Base-by-base conservation (phyloP, 2,888 invertebrate genomes). In the Germaria angustata region DNA sequence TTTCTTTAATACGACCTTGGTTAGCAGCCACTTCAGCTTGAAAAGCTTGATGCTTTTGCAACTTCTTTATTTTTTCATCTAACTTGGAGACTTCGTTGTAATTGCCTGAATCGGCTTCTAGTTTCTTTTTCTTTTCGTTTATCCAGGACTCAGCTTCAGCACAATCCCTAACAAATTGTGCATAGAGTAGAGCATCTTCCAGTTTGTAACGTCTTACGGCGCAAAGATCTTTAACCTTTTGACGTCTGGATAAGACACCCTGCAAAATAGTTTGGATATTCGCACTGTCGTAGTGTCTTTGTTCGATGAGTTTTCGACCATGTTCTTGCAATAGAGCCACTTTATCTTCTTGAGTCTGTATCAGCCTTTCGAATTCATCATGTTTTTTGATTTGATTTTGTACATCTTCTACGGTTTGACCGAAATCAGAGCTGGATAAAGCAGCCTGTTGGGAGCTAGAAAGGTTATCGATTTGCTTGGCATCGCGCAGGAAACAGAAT, bases 11-110 rank as follows among this genome's bases (percentile, higher is more conserved):
- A 72, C 97, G 93, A 17, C 96, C 95, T 86, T 95, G 94, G 92
- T 98, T 97, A 2, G 97, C 97, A 0, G 95, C 94, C 51, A 98
- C 93, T 90, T 98, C 98, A 0, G 98, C 97, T 86, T 98, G 96
- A 92, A 98, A 97, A 0, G 98, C 97, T 91, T 98, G 98, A 91
- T 98, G 97, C 89, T 97, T 98, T 89, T 98, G 97, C 36, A 98
- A 92, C 88, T 96, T 96, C 92, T 97, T 97, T 86, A 99, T 98
- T 92, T 99, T 99, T 87, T 98, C 98, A 88, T 98, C 97, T 2
- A 99, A 92, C 87, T 94, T 95, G 0, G 95, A 95, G 6, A 96
- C 95, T 88, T 96, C 96, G 0, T 90, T 89, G 75, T 90, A 91
- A 80, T 86, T 89, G 3, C 94, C 93, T 7, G 95, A 94, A 89